phyloP scores from a whole-genome alignment of 2,888 invertebrate species.

The Drosophila bunnanda region DNA sequence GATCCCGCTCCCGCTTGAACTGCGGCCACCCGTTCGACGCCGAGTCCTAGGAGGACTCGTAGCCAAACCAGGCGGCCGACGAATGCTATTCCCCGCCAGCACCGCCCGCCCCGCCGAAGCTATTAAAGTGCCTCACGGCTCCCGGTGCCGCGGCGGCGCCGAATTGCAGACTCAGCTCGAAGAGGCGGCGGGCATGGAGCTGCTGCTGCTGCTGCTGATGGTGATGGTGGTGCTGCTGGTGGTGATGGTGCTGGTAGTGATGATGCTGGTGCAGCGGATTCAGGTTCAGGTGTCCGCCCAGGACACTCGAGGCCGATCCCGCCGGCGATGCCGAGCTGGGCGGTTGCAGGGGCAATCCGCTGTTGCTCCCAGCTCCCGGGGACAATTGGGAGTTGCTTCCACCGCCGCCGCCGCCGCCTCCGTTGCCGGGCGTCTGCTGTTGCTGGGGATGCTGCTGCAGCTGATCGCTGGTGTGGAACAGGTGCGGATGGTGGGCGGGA shows the following conservation, averaged over 20 bases:
- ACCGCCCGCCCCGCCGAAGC: constrained; percentile 83
- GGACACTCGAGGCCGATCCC: constrained; percentile 74
- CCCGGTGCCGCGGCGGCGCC: constrained; percentile 84
- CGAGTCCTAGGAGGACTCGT: constrained; percentile 81
- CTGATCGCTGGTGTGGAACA: constrained; percentile 84
- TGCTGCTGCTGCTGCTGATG: constrained; percentile 85
- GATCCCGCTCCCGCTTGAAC: constrained; percentile 49
- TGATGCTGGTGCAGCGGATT: constrained; percentile 84
- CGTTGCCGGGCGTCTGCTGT: constrained; percentile 54
- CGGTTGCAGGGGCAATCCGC: constrained; percentile 77
- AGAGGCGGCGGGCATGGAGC: constrained; percentile 84
- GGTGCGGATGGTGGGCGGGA: constrained; percentile 84
- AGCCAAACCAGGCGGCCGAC: constrained; percentile 83
- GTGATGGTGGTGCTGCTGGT: constrained; percentile 84
- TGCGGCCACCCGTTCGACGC: constrained; percentile 68
- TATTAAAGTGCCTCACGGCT: constrained; percentile 84
- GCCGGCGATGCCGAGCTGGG: constrained; percentile 70
- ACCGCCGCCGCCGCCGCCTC: constrained; percentile 43
- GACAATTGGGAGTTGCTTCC: constrained; percentile 75
- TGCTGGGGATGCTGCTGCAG: constrained; percentile 82
- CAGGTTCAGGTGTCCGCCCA: constrained; percentile 83
- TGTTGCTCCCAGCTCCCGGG: constrained; percentile 81
- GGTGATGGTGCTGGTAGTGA: constrained; percentile 83
- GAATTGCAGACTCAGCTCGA: constrained; percentile 85
- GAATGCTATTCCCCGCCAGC: constrained; percentile 84